phyloP scores from a whole-genome alignment of 2,113 vertebrate species.

The Heterotilapia buettikoferi region DNA sequence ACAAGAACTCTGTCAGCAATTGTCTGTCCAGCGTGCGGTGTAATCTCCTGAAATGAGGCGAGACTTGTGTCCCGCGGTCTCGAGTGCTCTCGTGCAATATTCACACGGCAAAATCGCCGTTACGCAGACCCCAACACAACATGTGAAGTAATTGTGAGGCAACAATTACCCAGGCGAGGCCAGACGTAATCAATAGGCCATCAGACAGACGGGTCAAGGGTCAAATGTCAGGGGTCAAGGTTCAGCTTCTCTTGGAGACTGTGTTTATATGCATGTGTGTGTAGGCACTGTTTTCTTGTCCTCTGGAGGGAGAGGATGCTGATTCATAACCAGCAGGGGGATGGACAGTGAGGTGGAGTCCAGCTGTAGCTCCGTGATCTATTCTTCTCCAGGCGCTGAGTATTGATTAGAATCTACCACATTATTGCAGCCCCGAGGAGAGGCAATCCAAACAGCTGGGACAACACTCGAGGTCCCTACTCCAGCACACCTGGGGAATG shows the following conservation, averaged over 20 bases:
- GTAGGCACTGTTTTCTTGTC: not conserved
- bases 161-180: slow-evolving; percentile 62
- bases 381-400: slow-evolving; percentile 37
- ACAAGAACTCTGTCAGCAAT: not conserved
- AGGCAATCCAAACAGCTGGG: slow-evolving; percentile 52
- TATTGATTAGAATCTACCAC: slow-evolving; percentile 64
- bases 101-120: not conserved
- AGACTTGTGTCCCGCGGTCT: slow-evolving; percentile 7
- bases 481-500: slow-evolving; percentile 24
- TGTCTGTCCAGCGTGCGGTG: not conserved
- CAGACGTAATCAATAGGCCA: slow-evolving; percentile 80
- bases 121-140: slow-evolving; percentile 38
- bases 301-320: slow-evolving; percentile 58
- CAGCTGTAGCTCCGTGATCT: slow-evolving; percentile 48
- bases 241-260: slow-evolving; percentile 41
- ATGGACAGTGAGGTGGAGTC: slow-evolving; percentile 38
- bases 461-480: slow-evolving; percentile 34
- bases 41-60: slow-evolving; percentile 22
- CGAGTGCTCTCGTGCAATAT: slow-evolving; percentile 11
- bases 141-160: slow-evolving; percentile 64
- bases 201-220: slow-evolving; percentile 73
- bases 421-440: slow-evolving; percentile 55
- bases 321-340: slow-evolving; percentile 60
- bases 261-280: slow-evolving; percentile 20
- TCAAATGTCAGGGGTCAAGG: slow-evolving; percentile 66